Evolutionary conservation across 1,140 invertebrate genomes (phyloP), one percentile per base, ranked within the genome.

Genomic region (Drosophila takahashii): DNA sequence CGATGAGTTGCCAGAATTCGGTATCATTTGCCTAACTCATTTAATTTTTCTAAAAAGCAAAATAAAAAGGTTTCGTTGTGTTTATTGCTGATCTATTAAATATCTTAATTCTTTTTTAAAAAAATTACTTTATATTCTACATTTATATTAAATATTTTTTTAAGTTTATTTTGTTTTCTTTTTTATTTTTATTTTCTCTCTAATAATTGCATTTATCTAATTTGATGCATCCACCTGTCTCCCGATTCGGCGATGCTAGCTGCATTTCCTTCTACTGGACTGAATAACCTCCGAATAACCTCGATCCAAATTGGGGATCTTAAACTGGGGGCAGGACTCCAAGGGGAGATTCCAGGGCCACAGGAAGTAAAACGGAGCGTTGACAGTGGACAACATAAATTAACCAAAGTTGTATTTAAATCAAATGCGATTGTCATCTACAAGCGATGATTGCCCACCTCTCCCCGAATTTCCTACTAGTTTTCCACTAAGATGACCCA

Each of bases 321-420:
- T 4, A 10, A 42, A 8, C 11, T 3, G 27, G 22, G 1, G 22
- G 22, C 22, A 22, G 22, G 22, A n/a, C n/a, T n/a, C n/a, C n/a
- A n/a, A 16, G 11, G 36, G 22, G 10, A 27, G 18, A 44, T 44
- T 32, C 18, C 50, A 8, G 29, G 29, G 52, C 64, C 76, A 78
- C 84, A 87, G 84, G 84, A 89, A 87, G 84, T 79, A 57, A 79
- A 65, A 59, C 53, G 62, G 62, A 56, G 76, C 80, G 79, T 73
- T 85, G 81, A 85, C 81, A 85, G 81, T 76, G 48, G 50, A 75
- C 81, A 81, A 90, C 84, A 89, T 89, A 89, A 89, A 89, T 89
- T 89, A 89, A 80, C 84, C 84, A 89, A 84, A 89, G 85, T 84
- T 84, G 76, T 89, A 89, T 89, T 89, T 84, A 89, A 89, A 89